These are phyloP conservation scores for Myripristis jacobus DNA, from an alignment of 2,797 vertebrate genomes.

Conservation along the genomic window DNA sequence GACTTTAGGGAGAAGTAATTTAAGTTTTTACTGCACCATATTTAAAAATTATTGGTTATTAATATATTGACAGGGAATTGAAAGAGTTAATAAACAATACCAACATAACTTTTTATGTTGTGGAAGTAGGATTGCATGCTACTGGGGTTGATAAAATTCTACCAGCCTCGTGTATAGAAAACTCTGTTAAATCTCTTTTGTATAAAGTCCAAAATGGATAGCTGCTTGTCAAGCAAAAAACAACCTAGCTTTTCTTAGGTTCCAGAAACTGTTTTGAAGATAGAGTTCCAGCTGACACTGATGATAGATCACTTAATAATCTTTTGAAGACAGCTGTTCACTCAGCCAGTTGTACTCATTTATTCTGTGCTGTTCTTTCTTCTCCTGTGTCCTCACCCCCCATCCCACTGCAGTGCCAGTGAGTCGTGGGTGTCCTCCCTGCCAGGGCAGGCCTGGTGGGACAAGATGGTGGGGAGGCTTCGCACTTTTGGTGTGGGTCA, in stretches of 20 bases:
- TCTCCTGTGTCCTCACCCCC: neutral
- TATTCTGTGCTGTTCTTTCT: neutral
- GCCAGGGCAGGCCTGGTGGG: constrained; percentile 85
- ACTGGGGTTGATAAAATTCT: no score
- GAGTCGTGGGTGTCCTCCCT: constrained; percentile 72
- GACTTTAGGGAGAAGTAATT: neutral
- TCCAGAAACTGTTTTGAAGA: no score
- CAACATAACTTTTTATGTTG: no score
- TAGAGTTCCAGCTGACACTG: neutral
- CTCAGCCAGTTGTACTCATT: neutral
- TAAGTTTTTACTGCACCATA: neutral
- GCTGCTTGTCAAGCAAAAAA: no score
- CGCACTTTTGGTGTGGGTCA: constrained; percentile 89
- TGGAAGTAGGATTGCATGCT: no score
- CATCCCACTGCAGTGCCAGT: constrained; percentile 41
- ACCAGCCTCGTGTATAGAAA: no score
- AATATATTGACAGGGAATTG: no score
- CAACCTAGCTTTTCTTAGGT: no score
- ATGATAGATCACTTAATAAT: neutral
- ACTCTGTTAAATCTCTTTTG: no score
- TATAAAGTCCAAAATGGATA: no score
- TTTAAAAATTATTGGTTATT: neutral
- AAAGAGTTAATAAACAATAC: no score
- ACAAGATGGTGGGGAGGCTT: constrained; percentile 79
- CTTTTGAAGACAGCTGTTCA: neutral